Base-by-base conservation (phyloP, 2,797 vertebrate genomes). In the Gastrophryne carolinensis region DNA sequence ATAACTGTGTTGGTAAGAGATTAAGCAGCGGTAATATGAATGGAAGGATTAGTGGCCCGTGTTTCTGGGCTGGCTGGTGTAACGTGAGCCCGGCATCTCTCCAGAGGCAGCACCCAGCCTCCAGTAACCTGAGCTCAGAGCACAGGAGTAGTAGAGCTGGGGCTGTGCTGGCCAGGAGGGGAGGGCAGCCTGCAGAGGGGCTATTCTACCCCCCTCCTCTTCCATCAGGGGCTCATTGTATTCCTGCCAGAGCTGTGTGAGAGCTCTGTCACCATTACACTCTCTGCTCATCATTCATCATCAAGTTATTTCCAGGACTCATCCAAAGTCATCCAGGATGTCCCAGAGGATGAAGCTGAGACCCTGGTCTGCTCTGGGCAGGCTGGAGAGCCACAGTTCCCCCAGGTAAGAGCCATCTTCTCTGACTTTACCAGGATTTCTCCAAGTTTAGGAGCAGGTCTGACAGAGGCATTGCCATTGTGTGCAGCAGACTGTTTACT, bases 311-410 rank as follows among this genome's bases (percentile, higher is more conserved):
- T 21, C 13, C 26, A 63, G 23, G 15, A 12, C n/a, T 37, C 29
- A 5, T 47, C 9, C 60, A 41, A 52, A 37, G 63, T 9, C 57
- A 88, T n/a, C n/a, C n/a, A n/a, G n/a, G n/a, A n/a, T 90, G 89
- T 85, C 75, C 8, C 9, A 80, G 69, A 85, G 82, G 74, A 84
- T 72, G 77, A 91, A 82, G 58, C 39, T 23, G 27, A 86, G 88
- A 69, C 82, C 90, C 35, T 84, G 81, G 70, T 92, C 93, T 62
- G 90, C 92, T 61, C 81, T 83, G 62, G 91, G 89, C 72, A 91
- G 86, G 74, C 86, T 94, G 79, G 85, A 94, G 86, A 89, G 86
- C 7, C 78, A 68, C 37, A 77, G 74, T 29, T 68, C 78, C 35
- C 79, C 62, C 84, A 95, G 91, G 92, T 94, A 92, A 81, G 77